phyloP scores from a whole-genome alignment of 92 coral and sea anemone genomes.

The Actinernus sp. region DNA sequence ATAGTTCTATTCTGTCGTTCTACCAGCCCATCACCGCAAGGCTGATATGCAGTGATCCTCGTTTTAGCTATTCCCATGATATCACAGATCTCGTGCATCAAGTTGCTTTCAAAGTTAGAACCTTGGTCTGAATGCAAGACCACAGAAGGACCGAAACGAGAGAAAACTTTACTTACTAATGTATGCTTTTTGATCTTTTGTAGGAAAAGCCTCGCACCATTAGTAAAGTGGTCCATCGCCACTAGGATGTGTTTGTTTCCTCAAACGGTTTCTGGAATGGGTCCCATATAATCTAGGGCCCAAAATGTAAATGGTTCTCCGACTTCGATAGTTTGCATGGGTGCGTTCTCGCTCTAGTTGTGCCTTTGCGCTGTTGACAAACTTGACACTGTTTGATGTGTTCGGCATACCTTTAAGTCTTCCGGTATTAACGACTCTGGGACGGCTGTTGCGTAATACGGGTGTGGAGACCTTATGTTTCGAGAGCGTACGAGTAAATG shows the following conservation, averaged over 20 bases:
- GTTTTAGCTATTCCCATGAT: background rate
- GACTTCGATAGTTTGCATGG: constrained; percentile 21
- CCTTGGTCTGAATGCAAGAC: too few species aligned
- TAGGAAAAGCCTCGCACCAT: constrained; percentile 37
- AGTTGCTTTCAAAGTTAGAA: too few species aligned
- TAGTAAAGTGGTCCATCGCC: constrained; percentile 45
- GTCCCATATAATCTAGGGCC: constrained; percentile 68
- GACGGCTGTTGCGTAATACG: background rate
- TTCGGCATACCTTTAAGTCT: too few species aligned
- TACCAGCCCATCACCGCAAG: background rate
- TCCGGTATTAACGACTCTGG: constrained; percentile 4
- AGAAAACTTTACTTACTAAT: constrained; percentile 14
- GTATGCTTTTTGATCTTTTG: constrained; percentile 25
- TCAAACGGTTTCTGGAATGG: constrained; percentile 23
- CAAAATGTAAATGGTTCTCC: constrained; percentile 62
- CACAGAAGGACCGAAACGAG: constrained; percentile 43
- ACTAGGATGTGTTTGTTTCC: constrained; percentile 53
- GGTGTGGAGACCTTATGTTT: background rate
- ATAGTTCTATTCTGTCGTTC: background rate
- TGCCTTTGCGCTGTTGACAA: constrained; percentile 17
- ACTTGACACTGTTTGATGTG: constrained; percentile 25
- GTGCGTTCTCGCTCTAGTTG: constrained; percentile 51
- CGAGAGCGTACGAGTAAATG: background rate
- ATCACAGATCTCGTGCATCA: background rate
- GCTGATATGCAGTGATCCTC: background rate